Percentiles rank a stretch among this genome's conserved stretches.
Evolutionary conservation across 2,888 invertebrate genomes (phyloP).

Genomic region (Catocala nupta): DNA sequence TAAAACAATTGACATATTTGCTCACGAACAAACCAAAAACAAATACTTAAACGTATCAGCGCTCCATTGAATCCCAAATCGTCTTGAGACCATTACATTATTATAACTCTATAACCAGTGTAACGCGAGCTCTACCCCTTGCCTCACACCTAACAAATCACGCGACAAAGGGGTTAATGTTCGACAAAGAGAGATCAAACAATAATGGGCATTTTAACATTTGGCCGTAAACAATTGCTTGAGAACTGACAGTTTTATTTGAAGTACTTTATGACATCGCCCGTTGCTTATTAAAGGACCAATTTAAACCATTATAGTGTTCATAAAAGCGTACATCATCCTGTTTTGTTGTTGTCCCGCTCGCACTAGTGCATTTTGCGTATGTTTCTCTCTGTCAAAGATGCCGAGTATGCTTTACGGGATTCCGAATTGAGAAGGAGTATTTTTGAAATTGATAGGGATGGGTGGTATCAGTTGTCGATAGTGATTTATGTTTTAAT

Average conservation of each 20-base stretch:
- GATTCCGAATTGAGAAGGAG: conserved; percentile 78
- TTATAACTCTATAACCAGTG: conserved; percentile 43
- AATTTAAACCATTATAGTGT: conserved; percentile 85
- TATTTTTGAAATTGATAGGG: conserved; percentile 78
- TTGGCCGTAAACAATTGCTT: conserved; percentile 55
- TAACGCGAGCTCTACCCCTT: conserved; percentile 16
- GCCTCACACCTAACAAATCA: conserved; percentile 9
- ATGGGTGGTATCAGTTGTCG: conserved; percentile 47
- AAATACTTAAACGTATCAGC: conserved; percentile 47
- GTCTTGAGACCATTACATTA: conserved; percentile 50
- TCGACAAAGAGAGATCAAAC: conserved; percentile 37
- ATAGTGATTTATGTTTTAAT: conserved; percentile 31
- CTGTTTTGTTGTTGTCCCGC: conserved; percentile 74
- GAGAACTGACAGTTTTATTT: conserved; percentile 71
- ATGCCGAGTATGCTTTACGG: conserved; percentile 79
- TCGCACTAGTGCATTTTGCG: conserved; percentile 38
- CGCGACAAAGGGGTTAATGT: conserved; percentile 24
- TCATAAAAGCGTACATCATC: conserved; percentile 85
- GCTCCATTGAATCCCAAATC: conserved; percentile 54
- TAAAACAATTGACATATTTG: conserved; percentile 49
- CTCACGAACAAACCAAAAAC: conserved; percentile 47
- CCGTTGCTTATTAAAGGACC: conserved; percentile 81
- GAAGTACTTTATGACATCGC: conserved; percentile 76
- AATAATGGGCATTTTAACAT: conserved; percentile 55
- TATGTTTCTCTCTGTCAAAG: conserved; percentile 61